Evolutionary conservation across 2,113 vertebrate species (phyloP).

Genomic region (Centropristis striata): DNA sequence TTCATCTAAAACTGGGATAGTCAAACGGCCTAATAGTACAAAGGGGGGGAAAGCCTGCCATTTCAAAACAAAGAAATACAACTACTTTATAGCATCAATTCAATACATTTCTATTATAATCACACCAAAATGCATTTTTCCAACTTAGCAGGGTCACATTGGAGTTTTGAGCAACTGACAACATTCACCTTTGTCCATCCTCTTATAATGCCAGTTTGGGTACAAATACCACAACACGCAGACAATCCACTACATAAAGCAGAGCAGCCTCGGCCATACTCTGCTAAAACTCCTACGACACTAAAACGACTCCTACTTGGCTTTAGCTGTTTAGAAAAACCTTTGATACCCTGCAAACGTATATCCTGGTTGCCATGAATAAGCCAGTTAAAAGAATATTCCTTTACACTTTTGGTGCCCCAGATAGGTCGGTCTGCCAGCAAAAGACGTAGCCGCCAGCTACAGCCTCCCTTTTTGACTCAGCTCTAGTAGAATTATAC

Average conservation of each 20-base stretch:
- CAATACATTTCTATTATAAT: neutral
- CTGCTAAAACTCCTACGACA: slow-evolving; percentile 26
- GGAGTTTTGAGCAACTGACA: too few species aligned
- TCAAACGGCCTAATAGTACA: too few species aligned
- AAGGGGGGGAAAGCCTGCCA: neutral
- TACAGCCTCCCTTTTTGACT: slow-evolving; percentile 53
- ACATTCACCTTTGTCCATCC: too few species aligned
- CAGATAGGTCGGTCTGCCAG: slow-evolving; percentile 64
- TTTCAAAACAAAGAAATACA: neutral
- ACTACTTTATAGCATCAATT: neutral
- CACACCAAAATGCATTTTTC: neutral
- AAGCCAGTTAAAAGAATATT: slow-evolving; percentile 69
- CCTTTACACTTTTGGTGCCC: slow-evolving; percentile 64
- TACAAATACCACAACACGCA: slow-evolving; percentile 7
- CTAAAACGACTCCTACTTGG: slow-evolving; percentile 33
- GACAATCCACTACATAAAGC: slow-evolving; percentile 7
- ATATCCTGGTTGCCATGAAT: slow-evolving; percentile 62
- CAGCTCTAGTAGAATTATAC: slow-evolving; percentile 41
- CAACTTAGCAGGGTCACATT: neutral
- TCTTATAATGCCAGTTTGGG: slow-evolving; percentile 12
- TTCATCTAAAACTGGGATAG: neutral
- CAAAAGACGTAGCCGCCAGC: slow-evolving; percentile 55
- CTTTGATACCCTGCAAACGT: slow-evolving; percentile 53
- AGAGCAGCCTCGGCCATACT: slow-evolving; percentile 34
- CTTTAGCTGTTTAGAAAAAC: slow-evolving; percentile 53